Evolutionary conservation across 2,797 vertebrate species (phyloP), one percentile per base, ranked within the genome.

Genomic region (Danio choprae): DNA sequence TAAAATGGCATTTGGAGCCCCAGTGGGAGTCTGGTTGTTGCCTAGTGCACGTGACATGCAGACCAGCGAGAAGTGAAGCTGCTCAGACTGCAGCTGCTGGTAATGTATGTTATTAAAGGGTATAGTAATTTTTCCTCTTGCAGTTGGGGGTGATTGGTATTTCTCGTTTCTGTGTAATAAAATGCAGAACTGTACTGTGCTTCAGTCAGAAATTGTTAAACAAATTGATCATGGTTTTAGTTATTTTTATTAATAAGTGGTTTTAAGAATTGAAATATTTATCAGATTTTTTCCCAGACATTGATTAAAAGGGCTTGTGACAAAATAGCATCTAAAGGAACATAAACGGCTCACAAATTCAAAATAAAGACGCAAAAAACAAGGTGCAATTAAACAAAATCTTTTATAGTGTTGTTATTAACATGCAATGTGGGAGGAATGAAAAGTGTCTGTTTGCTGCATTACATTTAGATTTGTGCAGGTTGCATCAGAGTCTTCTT

Each of bases 81-180:
- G 53, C 50, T 59, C 59, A 13, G 71, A 40, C 64, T 76, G 80
- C 74, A 77, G 81, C 81, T 82, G 80, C 77, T 51, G 67, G 70
- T 82, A 84, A 84, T 80, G 77, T 82, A 75, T 84, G 77, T 82
- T 82, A 82, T 84, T 80, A 84, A 67, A 76, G 55, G 56, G 72
- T 56, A 59, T 77, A 56, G 77, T 65, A 4, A 71, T 80, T 80
- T 63, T 48, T 71, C 18, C 51, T 55, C 85, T 79, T 18, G 44
- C 76, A 44, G 56, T 40, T 75, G 77, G 22, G 60, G 2, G 60
- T 79, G 62, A 63, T 69, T 73, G 53, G 20, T 51, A 64, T 77
- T 51, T 65, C 68, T 71, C 44, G 67, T 62, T 79, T 51, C 46
- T 53, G 38, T 56, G 9, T 44, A 40, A 29, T 12, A 56, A n/a